Evolutionary conservation across 2,888 invertebrate genomes (phyloP), one percentile per base, ranked within the genome.

Genomic region (Gerosis bhagava): DNA sequence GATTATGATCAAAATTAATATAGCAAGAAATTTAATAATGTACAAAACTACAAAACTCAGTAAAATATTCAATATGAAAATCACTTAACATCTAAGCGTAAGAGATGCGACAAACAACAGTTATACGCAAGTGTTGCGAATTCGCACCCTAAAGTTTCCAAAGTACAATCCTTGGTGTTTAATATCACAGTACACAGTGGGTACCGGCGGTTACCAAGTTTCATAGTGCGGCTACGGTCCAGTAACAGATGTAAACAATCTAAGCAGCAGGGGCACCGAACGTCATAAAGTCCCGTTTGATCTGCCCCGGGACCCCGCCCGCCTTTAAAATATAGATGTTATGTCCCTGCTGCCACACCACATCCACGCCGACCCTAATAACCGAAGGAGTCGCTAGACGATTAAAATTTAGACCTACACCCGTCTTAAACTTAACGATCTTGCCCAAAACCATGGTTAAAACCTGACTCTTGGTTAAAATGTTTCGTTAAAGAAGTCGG

Each of bases 161-260:
- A 63, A 62, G 60, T 21, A 12, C 19, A n/a, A 22, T 17, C 5
- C 45, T 25, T 59, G 58, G 60, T 59, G 64, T 66, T 69, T 66
- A 68, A 68, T 65, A 66, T 64, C 56, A 57, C 62, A n/a, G 70
- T 71, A 75, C 69, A 74, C 73, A 73, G 65, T n/a, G n/a, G n/a
- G n/a, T 63, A 59, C 62, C 78, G 74, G 82, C 69, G 84, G 84
- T 84, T 81, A 82, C 76, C 80, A 83, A 86, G 80, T 84, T 83
- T 73, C 73, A 70, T 67, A 71, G 73, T 67, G 71, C 72, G 75
- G 78, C 78, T 63, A 71, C 80, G 76, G 77, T 67, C 71, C 72
- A 70, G 84, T 77, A 80, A 71, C 87, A 88, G 87, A 88, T 87
- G 87, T 88, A 87, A 87, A 88, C 87, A 88, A 83, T 86, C 83